These are phyloP conservation scores for Microplitis mediator DNA, from an alignment of 1,140 invertebrate genomes.

Conservation along the genomic window DNA sequence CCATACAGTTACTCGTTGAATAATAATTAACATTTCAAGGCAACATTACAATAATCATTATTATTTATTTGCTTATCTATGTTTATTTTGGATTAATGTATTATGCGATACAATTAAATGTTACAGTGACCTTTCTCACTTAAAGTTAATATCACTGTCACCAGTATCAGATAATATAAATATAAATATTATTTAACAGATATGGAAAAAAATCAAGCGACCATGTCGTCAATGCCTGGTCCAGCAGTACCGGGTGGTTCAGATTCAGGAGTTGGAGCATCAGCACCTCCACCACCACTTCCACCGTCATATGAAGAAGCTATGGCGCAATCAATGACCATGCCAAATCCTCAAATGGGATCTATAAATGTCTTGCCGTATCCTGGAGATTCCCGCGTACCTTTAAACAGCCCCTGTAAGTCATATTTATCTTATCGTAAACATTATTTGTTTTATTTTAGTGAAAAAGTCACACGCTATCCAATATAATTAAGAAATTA, in stretches of 20 bases:
- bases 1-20: no score
- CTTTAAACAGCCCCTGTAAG: neutral
- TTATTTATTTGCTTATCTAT: no score
- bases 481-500: no score
- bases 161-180: neutral
- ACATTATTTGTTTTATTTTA: no score
- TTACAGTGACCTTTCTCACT: neutral
- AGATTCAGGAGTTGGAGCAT: conserved; percentile 8
- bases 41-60: no score
- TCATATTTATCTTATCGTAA: neutral
- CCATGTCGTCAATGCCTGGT: conserved; percentile 12
- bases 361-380: conserved; percentile 26
- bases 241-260: neutral
- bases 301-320: conserved; percentile 29
- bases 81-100: no score
- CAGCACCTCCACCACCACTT: conserved; percentile 17
- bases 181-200: neutral
- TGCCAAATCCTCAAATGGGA: conserved; percentile 26
- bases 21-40: no score
- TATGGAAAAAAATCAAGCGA: conserved; percentile 18
- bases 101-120: no score
- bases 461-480: no score
- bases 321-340: conserved; percentile 39
- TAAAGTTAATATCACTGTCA: neutral
- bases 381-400: neutral